Evolutionary conservation across 2,797 vertebrate species (phyloP), one percentile per base, ranked within the genome.

Genomic region (Nannoperca obscura): DNA sequence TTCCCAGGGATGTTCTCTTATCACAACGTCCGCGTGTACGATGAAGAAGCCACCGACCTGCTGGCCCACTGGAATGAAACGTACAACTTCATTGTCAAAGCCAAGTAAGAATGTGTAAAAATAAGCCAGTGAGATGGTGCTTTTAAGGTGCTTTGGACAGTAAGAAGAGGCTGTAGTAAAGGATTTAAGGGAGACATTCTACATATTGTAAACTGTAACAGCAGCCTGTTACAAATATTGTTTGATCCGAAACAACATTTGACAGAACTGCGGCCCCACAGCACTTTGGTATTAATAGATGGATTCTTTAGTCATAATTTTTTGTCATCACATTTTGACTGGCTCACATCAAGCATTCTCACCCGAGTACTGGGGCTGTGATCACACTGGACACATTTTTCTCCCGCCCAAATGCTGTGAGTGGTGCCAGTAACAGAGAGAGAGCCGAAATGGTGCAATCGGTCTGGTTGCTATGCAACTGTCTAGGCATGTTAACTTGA

Each of bases 11-110:
- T 97, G 59, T 98, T 99, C 1, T 95, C 96, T 0, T 99, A 99
- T 62, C 97, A 98, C 90, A 99, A 99, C 44, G 94, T 99, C 73
- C 94, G 98, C 0, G 98, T 99, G 61, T 98, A 97, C 0, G 98
- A 99, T 0, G 97, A 99, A 63, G 98, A 99, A 71, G 94, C 96
- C 6, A 98, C 97, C 0, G 97, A 99, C 88, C 96, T 99, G 44
- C 95, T 99, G 65, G 97, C 97, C 30, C 97, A 98, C 93, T 99
- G 98, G 98, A 99, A 99, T 0, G 97, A 99, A 64, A 97, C 98
- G 0, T 99, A 99, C 92, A 97, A 98, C 90, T 99, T 99, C 40
- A 99, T 99, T 15, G 95, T 96, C 85, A 99, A 97, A 94, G 98
- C 98, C 64, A 99, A 97, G 98, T 99, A 85, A 94, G 97, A 72